Evolutionary conservation across 2,888 invertebrate genomes (phyloP).

Genomic region (Acleris holmiana): DNA sequence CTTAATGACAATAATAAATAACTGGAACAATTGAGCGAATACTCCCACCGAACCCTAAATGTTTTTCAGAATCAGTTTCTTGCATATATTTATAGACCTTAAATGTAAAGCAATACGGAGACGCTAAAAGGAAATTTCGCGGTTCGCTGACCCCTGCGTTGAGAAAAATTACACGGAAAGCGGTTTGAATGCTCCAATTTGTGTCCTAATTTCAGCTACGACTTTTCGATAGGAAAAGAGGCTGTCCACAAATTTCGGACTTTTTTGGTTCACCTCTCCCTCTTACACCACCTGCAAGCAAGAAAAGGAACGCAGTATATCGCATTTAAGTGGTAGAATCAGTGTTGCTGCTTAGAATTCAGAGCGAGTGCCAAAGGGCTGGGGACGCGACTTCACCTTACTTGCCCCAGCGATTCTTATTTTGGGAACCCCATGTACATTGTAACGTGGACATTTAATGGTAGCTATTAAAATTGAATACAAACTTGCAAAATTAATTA

Average conservation of each 20-base stretch:
- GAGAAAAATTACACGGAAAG: constrained; percentile 36
- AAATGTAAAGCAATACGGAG: constrained; percentile 5
- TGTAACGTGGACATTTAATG: constrained; percentile 17
- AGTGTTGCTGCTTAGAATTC: constrained; percentile 50
- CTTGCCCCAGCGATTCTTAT: constrained; percentile 20
- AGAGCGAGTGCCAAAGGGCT: constrained; percentile 38
- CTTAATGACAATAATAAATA: no score
- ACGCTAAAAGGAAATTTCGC: constrained; percentile 8
- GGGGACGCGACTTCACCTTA: constrained; percentile 19
- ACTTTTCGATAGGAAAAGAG: constrained; percentile 34
- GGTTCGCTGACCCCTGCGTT: constrained; percentile 38
- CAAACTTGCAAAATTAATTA: no score
- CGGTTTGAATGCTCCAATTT: constrained; percentile 45
- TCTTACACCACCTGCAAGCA: neutral
- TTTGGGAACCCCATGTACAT: constrained; percentile 23
- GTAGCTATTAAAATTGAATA: neutral
- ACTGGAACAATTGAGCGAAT: no score
- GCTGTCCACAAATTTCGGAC: constrained; percentile 5
- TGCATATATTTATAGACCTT: no score
- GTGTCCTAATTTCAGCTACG: constrained; percentile 39
- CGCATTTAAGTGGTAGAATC: constrained; percentile 11
- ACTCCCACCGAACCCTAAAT: no score
- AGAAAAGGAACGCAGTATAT: constrained; percentile 9
- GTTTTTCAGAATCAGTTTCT: no score
- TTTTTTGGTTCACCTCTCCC: neutral